Percentiles rank a stretch among this genome's conserved stretches.
Conservation (phyloP, 2,888 invertebrate species). For the Drosophila glabriapex region DNA sequence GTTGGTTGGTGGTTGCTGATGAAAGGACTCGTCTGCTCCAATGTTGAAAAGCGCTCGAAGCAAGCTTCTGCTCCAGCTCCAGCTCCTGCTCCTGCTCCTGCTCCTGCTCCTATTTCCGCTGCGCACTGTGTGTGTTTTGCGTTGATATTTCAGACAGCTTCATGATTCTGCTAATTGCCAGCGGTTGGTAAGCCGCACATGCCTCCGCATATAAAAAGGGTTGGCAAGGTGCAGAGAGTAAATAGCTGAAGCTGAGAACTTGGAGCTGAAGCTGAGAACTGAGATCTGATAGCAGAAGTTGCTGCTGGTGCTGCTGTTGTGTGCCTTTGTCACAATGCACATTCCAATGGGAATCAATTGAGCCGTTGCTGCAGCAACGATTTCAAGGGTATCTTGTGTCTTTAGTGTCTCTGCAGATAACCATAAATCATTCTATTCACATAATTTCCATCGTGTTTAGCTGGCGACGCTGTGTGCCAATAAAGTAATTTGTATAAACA, state of each 20-base stretch:
- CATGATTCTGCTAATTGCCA: slow-evolving; percentile 70
- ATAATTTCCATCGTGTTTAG: slow-evolving; percentile 59
- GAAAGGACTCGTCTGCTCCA: slow-evolving; percentile 8
- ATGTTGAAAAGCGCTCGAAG: slow-evolving; percentile 52
- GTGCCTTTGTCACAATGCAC: slow-evolving; percentile 20
- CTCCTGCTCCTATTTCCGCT: not conserved
- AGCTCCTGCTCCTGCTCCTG: not conserved
- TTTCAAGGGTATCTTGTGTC: slow-evolving; percentile 9
- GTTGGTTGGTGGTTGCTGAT: not conserved
- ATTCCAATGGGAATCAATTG: slow-evolving; percentile 20
- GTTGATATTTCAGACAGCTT: slow-evolving; percentile 70
- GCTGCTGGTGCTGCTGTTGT: slow-evolving; percentile 8
- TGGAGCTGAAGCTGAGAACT: not conserved
- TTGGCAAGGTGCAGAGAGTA: not conserved
- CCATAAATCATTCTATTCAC: slow-evolving; percentile 63
- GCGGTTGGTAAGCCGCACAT: slow-evolving; percentile 63
- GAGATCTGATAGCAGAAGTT: not conserved
- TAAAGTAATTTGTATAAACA: slow-evolving; percentile 80
- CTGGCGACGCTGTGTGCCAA: slow-evolving; percentile 62
- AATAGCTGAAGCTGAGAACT: not conserved
- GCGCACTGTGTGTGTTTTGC: slow-evolving; percentile 14
- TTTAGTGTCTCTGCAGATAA: slow-evolving; percentile 20
- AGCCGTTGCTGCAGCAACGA: slow-evolving; percentile 17
- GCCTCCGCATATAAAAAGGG: slow-evolving; percentile 48
- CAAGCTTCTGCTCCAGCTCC: slow-evolving; percentile 6